Conservation (phyloP, 2,113 vertebrate genomes). For the Pygoscelis adeliae region DNA sequence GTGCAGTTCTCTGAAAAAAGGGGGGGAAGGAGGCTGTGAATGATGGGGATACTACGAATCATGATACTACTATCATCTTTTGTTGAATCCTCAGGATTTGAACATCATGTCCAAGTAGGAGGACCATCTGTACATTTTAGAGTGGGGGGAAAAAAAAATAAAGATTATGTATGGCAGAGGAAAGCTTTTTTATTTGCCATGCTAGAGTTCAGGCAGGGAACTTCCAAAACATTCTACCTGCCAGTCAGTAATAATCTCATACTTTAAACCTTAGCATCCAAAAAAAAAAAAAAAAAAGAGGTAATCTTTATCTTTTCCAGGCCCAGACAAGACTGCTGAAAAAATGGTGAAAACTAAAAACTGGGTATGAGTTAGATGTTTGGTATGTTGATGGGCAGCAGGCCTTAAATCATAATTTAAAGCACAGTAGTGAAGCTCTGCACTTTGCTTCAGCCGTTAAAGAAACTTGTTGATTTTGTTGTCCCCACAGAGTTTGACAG, state of each 20-base stretch:
- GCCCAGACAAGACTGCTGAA: neutral
- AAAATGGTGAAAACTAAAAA: neutral
- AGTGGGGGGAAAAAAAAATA: neutral
- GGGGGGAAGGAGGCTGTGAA: neutral
- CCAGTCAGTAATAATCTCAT: neutral
- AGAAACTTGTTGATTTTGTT: neutral
- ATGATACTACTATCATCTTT: neutral
- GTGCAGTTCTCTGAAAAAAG: neutral
- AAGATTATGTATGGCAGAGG: fast-evolving
- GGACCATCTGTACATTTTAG: neutral
- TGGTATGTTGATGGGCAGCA: neutral
- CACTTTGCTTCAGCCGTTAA: fast-evolving
- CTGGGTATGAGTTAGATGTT: neutral
- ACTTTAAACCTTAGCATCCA: neutral
- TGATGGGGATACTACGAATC: neutral
- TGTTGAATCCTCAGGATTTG: neutral
- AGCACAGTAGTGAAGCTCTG: neutral
- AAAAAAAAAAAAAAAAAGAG: neutral
- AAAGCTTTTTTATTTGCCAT: neutral
- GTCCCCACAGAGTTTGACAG: neutral
- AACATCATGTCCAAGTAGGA: neutral
- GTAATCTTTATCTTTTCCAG: neutral
- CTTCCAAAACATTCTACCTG: neutral
- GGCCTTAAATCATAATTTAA: neutral
- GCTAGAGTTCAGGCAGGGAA: neutral